These are phyloP conservation scores for Nemapogon koenigi DNA, from an alignment of 2,888 invertebrate genomes.

Conservation along the genomic window DNA sequence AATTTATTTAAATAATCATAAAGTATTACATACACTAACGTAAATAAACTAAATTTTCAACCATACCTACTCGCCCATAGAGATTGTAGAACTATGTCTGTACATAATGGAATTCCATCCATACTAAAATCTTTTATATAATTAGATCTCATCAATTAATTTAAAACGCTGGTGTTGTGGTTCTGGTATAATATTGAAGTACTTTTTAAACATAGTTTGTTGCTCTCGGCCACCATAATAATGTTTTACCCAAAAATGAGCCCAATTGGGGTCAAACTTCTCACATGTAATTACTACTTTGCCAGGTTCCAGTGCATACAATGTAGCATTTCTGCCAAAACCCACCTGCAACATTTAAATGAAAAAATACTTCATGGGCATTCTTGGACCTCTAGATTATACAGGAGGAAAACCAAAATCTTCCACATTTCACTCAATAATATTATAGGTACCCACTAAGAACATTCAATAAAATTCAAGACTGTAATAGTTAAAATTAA, in stretches of 20 bases:
- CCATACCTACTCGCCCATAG: too few species aligned
- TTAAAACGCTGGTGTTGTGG: conserved; percentile 81
- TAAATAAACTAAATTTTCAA: too few species aligned
- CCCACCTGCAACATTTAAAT: conserved; percentile 75
- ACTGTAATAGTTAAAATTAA: too few species aligned
- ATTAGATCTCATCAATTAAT: conserved; percentile 73
- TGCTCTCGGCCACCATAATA: conserved; percentile 69
- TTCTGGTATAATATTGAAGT: conserved; percentile 82
- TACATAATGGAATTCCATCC: neutral
- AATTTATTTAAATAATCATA: too few species aligned
- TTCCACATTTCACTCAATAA: too few species aligned
- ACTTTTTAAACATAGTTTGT: conserved; percentile 80
- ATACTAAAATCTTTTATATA: neutral
- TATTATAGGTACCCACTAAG: too few species aligned
- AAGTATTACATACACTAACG: too few species aligned
- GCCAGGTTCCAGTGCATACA: conserved; percentile 83
- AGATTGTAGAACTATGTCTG: too few species aligned
- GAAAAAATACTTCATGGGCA: too few species aligned
- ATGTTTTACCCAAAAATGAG: conserved; percentile 75
- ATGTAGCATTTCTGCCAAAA: conserved; percentile 76
- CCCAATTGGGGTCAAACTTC: conserved; percentile 78
- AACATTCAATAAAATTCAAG: too few species aligned
- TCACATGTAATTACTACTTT: conserved; percentile 84
- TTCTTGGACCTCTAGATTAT: too few species aligned
- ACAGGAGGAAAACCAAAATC: too few species aligned